Conservation (phyloP, 1,140 invertebrate genomes). For the Microvelia longipes region DNA sequence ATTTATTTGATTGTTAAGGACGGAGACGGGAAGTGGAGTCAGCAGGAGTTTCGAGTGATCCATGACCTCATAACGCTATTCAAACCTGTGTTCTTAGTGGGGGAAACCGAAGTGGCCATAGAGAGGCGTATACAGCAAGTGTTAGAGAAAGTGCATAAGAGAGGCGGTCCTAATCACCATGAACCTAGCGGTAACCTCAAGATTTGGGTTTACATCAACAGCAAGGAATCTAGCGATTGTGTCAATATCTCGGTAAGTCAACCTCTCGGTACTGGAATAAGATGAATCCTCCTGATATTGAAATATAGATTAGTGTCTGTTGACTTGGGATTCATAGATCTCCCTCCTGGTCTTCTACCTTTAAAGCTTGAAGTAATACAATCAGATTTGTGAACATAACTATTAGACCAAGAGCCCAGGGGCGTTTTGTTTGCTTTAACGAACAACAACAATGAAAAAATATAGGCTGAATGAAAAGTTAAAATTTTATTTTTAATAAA, state of each 20-base stretch:
- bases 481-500: too few species aligned
- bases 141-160: conserved; percentile 47
- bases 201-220: conserved; percentile 56
- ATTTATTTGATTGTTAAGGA: neutral
- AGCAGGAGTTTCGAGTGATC: conserved; percentile 46
- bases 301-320: neutral
- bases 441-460: too few species aligned
- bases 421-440: too few species aligned
- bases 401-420: neutral
- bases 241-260: conserved; percentile 43
- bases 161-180: conserved; percentile 32
- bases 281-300: conserved; percentile 5
- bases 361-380: neutral
- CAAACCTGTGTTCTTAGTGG: conserved; percentile 41
- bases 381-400: neutral
- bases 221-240: conserved; percentile 37
- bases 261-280: conserved; percentile 3
- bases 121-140: conserved; percentile 55
- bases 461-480: too few species aligned
- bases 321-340: neutral
- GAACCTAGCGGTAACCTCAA: conserved; percentile 61
- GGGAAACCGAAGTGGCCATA: conserved; percentile 39
- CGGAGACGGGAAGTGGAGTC: conserved; percentile 33
- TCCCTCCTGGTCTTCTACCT: neutral
- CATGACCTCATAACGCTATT: conserved; percentile 49